Evolutionary conservation across 1,140 invertebrate species (phyloP).

Genomic region (Ditylenchus dipsaci): DNA sequence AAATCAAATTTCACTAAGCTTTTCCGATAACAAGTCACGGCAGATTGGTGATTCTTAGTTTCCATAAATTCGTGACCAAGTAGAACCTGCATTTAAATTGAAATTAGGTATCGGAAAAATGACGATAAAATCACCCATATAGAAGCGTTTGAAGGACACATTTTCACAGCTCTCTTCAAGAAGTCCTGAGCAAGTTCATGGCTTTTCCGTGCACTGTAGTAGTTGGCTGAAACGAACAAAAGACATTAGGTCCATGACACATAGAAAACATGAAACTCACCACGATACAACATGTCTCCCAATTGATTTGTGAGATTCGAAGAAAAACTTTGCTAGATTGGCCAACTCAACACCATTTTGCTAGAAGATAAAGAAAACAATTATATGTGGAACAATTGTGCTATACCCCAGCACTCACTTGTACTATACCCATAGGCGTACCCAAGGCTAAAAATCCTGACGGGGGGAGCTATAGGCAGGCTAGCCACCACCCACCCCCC

Average conservation of each 20-base stretch:
- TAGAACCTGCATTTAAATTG: constrained; percentile 62
- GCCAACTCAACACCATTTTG: constrained; percentile 86
- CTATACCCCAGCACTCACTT: too few species aligned
- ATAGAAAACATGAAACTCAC: constrained; percentile 71
- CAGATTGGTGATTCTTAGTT: constrained; percentile 93
- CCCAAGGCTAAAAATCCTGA: too few species aligned
- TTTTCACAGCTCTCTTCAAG: constrained; percentile 85
- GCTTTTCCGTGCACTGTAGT: constrained; percentile 89
- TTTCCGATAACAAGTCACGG: constrained; percentile 91
- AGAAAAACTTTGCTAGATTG: constrained; percentile 83
- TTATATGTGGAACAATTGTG: neutral
- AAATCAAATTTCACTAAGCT: constrained; percentile 67
- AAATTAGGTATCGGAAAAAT: too few species aligned
- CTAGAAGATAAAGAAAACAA: constrained; percentile 48
- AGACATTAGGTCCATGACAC: neutral
- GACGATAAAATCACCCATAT: constrained; percentile 70
- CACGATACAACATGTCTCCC: constrained; percentile 96
- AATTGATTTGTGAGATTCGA: constrained; percentile 87
- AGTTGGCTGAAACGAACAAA: constrained; percentile 71
- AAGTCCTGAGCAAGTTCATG: constrained; percentile 94
- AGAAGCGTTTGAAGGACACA: constrained; percentile 86
- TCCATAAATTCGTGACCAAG: constrained; percentile 99
- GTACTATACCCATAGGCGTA: too few species aligned
- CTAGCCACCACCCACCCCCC: too few species aligned
- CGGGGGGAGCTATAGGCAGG: too few species aligned